Conservation (phyloP, 2,113 vertebrate species). For the Hypocryptadius cinnamomeus region DNA sequence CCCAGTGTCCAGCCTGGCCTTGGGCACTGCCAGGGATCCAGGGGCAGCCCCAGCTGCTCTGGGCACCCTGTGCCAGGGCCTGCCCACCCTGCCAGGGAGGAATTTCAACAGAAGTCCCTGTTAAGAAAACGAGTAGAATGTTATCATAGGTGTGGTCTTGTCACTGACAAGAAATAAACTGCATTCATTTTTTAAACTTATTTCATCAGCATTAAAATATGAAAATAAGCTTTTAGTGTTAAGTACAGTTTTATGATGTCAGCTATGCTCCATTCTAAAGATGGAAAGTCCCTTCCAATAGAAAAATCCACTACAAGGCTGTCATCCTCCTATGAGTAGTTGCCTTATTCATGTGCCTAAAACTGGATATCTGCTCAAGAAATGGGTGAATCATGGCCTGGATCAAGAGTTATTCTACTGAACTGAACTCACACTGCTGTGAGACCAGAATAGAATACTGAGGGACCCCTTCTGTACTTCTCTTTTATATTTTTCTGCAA, state of each 20-base stretch:
- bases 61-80: background rate
- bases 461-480: background rate
- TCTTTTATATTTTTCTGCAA: background rate
- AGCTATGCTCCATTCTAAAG: background rate
- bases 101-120: background rate
- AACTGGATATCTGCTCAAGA: background rate
- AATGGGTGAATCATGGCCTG: background rate
- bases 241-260: background rate
- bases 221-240: background rate
- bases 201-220: background rate
- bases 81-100: fast-evolving
- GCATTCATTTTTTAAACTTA: background rate
- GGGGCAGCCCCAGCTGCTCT: background rate
- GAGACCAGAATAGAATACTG: background rate
- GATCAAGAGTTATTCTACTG: background rate
- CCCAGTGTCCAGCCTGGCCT: background rate
- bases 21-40: background rate
- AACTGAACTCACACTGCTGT: background rate
- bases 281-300: background rate
- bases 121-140: background rate
- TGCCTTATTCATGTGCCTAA: background rate
- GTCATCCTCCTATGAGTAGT: background rate
- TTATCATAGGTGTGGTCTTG: background rate
- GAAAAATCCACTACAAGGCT: background rate
- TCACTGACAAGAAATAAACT: background rate